These are phyloP conservation scores for Psittacula cyanocephala DNA, from an alignment of 2,113 vertebrate genomes.

Conservation along the genomic window DNA sequence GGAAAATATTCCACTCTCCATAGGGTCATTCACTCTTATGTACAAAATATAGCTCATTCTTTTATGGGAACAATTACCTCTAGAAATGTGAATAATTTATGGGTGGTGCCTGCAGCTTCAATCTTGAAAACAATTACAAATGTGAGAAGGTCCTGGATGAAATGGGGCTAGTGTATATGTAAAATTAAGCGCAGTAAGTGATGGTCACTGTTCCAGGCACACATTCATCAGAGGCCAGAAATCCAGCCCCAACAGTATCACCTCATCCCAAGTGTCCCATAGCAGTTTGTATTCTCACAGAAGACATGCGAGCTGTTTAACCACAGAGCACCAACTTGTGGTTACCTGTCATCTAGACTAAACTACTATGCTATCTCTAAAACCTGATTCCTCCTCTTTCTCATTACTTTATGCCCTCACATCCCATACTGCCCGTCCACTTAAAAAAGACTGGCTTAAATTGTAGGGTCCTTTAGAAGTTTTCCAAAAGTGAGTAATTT, in stretches of 20 bases:
- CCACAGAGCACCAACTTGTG: neutral
- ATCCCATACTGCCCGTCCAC: neutral
- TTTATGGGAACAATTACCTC: constrained; percentile 26
- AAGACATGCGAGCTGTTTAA: neutral
- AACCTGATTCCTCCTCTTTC: neutral
- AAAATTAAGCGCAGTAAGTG: neutral
- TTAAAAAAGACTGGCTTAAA: neutral
- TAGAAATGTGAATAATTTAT: constrained; percentile 19
- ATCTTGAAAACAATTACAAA: neutral
- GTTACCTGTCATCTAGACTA: neutral
- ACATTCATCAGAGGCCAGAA: neutral
- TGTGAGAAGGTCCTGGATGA: neutral
- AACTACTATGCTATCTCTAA: neutral
- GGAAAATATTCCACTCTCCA: constrained; percentile 32
- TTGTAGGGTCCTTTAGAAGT: neutral
- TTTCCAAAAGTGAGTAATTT: neutral
- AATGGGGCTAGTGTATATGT: neutral
- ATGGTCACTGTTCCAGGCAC: neutral
- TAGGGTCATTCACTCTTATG: neutral
- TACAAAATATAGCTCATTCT: constrained; percentile 23
- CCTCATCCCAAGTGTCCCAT: neutral
- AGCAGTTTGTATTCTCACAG: neutral
- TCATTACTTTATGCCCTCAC: neutral
- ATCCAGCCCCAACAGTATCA: neutral
- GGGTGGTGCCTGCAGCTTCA: constrained; percentile 10